Conservation (phyloP, 2,113 vertebrate genomes). For the Aramus guarauna region DNA sequence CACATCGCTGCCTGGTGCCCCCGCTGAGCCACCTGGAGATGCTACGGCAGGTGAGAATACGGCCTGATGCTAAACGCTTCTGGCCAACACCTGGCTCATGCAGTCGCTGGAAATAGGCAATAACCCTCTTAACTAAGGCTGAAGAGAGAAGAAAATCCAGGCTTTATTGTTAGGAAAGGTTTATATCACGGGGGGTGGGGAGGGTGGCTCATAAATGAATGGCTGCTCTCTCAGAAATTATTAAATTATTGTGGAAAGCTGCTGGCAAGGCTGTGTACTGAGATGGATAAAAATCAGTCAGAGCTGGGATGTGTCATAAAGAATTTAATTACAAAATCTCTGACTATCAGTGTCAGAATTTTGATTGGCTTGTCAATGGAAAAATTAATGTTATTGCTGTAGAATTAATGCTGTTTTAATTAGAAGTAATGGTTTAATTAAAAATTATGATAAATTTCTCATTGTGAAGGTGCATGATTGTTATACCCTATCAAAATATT, state of each 20-base stretch:
- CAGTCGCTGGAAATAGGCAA: neutral
- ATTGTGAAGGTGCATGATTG: neutral
- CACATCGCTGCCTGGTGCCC: neutral
- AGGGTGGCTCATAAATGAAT: neutral
- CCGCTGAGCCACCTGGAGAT: neutral
- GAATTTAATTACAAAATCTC: constrained; percentile 7
- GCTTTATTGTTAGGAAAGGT: neutral
- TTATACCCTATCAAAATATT: neutral
- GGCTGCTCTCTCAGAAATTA: neutral
- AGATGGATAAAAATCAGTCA: neutral
- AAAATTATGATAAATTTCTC: neutral
- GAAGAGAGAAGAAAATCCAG: neutral
- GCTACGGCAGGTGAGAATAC: neutral
- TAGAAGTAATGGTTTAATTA: neutral
- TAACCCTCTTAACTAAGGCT: neutral
- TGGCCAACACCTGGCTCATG: neutral
- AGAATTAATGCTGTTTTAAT: neutral
- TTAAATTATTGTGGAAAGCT: neutral
- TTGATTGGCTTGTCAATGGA: neutral
- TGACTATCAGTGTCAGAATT: neutral
- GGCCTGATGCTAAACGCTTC: neutral
- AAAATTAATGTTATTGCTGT: neutral
- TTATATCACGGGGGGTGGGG: neutral
- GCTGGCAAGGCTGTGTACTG: neutral
- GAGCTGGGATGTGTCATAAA: neutral